Evolutionary conservation across 64 coral and sea anemone species (phyloP), one percentile per base, ranked within the genome.

Genomic region (Actinia tenebrosa): DNA sequence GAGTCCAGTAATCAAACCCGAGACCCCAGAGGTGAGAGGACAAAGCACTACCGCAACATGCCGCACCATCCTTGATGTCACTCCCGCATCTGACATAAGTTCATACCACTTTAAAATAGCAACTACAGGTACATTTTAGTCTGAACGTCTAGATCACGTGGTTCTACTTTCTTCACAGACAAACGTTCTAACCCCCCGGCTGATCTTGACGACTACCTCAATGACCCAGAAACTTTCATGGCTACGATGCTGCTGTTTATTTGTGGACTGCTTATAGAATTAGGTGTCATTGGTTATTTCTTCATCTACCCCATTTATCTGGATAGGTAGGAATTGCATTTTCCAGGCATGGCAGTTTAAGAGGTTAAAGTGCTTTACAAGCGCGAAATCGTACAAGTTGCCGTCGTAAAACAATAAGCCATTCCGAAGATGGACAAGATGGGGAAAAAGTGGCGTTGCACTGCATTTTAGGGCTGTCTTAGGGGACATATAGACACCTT

Each of bases 211-310:
- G 69, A 75, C 69, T 75, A 42, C 26, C 69, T 75, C 69, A 75
- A 25, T 15, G 26, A 75, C 69, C 69, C 69, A 42, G 69, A 45
- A 3, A 79, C 77, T 17, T 44, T 25, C 22, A 52, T 81, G 16
- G 46, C 43, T 25, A 81, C 79, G 8, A 23, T 81, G 15, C 2
- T 81, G 8, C 44, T 53, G n/a, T 81, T 37, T 16, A 52, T 81
- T 45, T 18, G 44, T 47, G 22, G 5, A 5, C 11, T 81, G 79
- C 44, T 53, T 16, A 22, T 81, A 18, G 79, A 81, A 53, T 37
- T 81, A 52, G 79, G 44, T 22, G 16, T 81, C 16, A 81, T 81
- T 81, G 79, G 79, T 0, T 81, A 81, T 81, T 53, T 81, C 15
- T 81, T 52, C 22, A 8, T 81, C 50, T 81, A 81, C 10, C 79